phyloP scores from a whole-genome alignment of 2,797 vertebrate genomes.

The Dendrocincla tyrannina region DNA sequence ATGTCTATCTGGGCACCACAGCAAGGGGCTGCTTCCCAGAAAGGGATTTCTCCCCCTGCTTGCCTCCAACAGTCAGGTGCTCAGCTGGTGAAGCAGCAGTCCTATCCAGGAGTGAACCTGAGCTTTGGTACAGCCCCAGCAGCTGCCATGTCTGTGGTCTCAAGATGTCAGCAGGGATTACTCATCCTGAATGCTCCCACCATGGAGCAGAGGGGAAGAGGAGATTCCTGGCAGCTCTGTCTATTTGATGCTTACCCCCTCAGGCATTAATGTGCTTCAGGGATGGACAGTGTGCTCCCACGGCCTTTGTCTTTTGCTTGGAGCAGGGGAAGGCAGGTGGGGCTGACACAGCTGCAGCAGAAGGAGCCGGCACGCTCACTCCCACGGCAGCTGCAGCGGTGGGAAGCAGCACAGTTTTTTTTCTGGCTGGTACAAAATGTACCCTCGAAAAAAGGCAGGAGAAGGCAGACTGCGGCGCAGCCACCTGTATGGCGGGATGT shows the following conservation, averaged over 20 bases:
- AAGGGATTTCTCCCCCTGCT: not conserved
- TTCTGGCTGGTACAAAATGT: not conserved
- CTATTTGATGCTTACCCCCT: rapidly evolving
- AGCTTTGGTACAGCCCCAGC: not conserved
- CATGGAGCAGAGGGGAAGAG: not conserved
- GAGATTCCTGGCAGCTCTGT: not conserved
- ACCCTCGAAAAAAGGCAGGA: not conserved
- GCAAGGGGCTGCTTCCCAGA: not conserved
- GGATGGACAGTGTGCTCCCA: rapidly evolving
- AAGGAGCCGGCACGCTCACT: not conserved
- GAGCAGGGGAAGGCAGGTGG: not conserved
- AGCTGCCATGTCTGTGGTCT: not conserved
- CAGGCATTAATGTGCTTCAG: not conserved
- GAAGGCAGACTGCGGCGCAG: not conserved
- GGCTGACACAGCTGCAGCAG: not conserved
- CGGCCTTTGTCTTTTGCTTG: not conserved
- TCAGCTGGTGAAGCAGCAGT: not conserved
- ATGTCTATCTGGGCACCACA: rapidly evolving
- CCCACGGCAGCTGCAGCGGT: not conserved
- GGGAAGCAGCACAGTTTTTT: not conserved
- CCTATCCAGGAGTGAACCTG: not conserved
- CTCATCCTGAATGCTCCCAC: not conserved
- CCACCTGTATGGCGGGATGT: not conserved
- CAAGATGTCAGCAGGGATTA: not conserved
- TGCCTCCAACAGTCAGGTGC: not conserved